phyloP scores from a whole-genome alignment of 2,797 vertebrate species.

The Pipistrellus kuhlii region DNA sequence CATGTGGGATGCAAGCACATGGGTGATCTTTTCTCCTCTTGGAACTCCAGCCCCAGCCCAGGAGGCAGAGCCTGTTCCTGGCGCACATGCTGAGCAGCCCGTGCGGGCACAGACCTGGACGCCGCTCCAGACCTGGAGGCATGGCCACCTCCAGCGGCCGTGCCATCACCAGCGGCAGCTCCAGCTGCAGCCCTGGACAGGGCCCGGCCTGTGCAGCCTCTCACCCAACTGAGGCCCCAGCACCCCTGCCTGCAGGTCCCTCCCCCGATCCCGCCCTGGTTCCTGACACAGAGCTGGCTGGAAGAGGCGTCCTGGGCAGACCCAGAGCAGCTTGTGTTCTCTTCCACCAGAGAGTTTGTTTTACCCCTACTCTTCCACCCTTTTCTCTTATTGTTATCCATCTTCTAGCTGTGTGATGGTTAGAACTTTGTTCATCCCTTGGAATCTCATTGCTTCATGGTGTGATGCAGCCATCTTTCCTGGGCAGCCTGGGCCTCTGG shows the following conservation, averaged over 20 bases:
- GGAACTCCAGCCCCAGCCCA: not conserved
- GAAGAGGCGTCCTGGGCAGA: not conserved
- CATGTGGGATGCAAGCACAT: not conserved
- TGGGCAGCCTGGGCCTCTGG: not conserved
- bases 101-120: not conserved
- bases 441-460: not conserved
- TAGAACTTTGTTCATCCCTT: not conserved
- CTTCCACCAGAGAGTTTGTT: not conserved
- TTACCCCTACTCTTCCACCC: not conserved
- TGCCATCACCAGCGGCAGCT: too few relatives aligned
- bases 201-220: not conserved
- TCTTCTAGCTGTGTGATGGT: not conserved
- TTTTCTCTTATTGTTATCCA: not conserved
- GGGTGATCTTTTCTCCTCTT: not conserved
- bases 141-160: not conserved
- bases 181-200: not conserved
- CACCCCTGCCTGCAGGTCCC: not conserved
- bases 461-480: not conserved
- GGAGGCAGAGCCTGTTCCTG: not conserved
- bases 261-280: not conserved
- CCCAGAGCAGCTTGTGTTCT: not conserved
- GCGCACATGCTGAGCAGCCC: not conserved
- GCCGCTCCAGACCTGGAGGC: not conserved
- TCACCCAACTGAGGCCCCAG: not conserved
- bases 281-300: not conserved